Conservation (phyloP, 2,113 vertebrate species). For the Spea bombifrons region DNA sequence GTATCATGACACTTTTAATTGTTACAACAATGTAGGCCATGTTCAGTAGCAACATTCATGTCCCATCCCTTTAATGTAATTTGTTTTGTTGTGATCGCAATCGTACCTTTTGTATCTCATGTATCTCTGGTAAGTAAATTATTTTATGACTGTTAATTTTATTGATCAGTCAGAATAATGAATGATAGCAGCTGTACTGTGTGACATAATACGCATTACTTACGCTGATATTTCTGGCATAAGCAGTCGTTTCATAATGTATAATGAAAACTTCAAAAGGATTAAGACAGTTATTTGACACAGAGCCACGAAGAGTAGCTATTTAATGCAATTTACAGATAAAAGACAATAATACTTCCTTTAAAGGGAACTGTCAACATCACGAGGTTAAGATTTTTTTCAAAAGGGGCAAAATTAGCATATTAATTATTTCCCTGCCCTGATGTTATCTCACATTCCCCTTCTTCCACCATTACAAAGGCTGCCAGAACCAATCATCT, state of each 20-base stretch:
- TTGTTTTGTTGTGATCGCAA: too few species aligned
- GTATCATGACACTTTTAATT: too few species aligned
- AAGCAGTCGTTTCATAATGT: conserved; percentile 43
- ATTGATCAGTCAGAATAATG: background rate
- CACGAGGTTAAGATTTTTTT: too few species aligned
- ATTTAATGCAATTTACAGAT: conserved; percentile 32
- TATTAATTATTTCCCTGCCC: too few species aligned
- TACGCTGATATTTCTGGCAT: conserved; percentile 47
- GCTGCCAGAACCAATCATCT: too few species aligned
- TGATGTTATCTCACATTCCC: too few species aligned
- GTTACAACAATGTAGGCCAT: too few species aligned
- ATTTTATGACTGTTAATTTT: background rate
- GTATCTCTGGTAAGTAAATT: background rate
- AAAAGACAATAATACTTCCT: background rate
- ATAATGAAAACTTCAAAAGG: conserved; percentile 41
- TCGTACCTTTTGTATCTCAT: too few species aligned
- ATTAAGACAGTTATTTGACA: conserved; percentile 47
- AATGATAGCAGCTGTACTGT: conserved; percentile 19
- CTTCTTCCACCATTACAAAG: too few species aligned
- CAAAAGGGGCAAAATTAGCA: too few species aligned
- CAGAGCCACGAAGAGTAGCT: conserved; percentile 35
- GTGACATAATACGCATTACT: conserved; percentile 33
- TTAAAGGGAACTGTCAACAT: background rate
- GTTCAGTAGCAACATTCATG: too few species aligned
- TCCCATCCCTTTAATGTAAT: too few species aligned